Base-by-base conservation (phyloP, 2,888 invertebrate genomes). In the Desoria tigrina region DNA sequence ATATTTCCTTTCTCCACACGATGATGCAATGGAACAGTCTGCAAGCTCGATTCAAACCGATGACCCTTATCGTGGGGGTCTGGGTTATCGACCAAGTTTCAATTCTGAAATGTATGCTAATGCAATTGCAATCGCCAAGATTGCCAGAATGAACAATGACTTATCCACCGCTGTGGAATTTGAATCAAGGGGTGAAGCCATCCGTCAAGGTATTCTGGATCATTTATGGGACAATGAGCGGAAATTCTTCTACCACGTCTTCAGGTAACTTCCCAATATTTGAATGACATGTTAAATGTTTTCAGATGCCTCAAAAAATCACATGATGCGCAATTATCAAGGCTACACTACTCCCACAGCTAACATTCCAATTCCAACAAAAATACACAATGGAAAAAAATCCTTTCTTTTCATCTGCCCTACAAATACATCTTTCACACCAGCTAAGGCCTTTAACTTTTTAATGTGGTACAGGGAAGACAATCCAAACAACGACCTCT, bases 91-190 rank as follows among this genome's bases (percentile, higher is more conserved):
- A 39, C 75, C 75, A 2, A 74, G 74, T 57, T 70, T 70, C 57
- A 75, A 75, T 49, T 66, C 74, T 1, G 75, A 75, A 61, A 66
- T 75, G 66, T 75, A 74, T 49, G 75, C 66, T 14, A 75, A 75
- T 68, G 75, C 75, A 0, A 28, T 63, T 1, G 75, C 75, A 0
- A 75, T 75, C 56, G 56, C 71, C 2, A 69, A 69, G 55, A 75
- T 75, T 39, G 75, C 75, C 1, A 51, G 51, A 23, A 14, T 75
- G 49, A 68, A 66, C 32, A 60, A 60, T 11, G 72, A 75, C 53
- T n/a, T 16, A 11, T 37, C 27, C 1, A 68, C 62, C 1, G 69
- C 64, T 16, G 28, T 59, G 27, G 68, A 71, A 42, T 75, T 69
- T 54, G 64, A 61, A n/a, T 45, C 26, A 4, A 60, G 66, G 45